Base-by-base conservation (phyloP, 2,113 vertebrate genomes). In the Bombycilla garrulus region DNA sequence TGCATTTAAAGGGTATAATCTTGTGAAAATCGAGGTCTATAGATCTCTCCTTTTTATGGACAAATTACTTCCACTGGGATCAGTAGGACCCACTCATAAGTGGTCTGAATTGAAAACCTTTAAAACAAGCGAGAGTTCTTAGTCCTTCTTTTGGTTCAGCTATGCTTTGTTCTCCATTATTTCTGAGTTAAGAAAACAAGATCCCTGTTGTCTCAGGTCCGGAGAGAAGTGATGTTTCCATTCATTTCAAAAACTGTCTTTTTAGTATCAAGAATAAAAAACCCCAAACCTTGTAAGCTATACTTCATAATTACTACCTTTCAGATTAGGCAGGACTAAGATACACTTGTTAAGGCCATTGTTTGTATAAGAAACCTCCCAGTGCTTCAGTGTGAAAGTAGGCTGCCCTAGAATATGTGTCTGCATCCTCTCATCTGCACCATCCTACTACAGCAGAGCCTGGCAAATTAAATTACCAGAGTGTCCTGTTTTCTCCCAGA, bases 401-500 rank as follows among this genome's bases (percentile, higher is more conserved):
- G 73, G 66, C 44, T 95, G 84, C 91, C 84, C 65, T 81, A 15
- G 38, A 92, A 86, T 78, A 47, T 7, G 1, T 26, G 26, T 53
- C 88, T 82, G 79, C 71, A 77, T 93, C 60, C 80, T 81, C 64
- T 92, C 72, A 51, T 92, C 81, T 44, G 33, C 65, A 70, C 54
- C 78, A 73, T 42, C 71, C 11, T 9, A 5, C 74, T 33, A 47
- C 82, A 81, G 82, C 60, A 58, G 26, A 77, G 71, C 56, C 88
- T 88, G 92, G 86, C 92, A 92, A 78, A 95, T 88, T 78, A 66
- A 90, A 95, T 95, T 90, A 86, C 56, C 48, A 25, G 71, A 73
- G 91, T 1, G 0, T 40, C 81, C 92, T 95, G 92, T 83, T 93
- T 95, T 77, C 76, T 82, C 85, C 86, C 53, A 24, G 47, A 84